Conservation (phyloP, 1,140 invertebrate species). For the Lasaia peninsularis region DNA sequence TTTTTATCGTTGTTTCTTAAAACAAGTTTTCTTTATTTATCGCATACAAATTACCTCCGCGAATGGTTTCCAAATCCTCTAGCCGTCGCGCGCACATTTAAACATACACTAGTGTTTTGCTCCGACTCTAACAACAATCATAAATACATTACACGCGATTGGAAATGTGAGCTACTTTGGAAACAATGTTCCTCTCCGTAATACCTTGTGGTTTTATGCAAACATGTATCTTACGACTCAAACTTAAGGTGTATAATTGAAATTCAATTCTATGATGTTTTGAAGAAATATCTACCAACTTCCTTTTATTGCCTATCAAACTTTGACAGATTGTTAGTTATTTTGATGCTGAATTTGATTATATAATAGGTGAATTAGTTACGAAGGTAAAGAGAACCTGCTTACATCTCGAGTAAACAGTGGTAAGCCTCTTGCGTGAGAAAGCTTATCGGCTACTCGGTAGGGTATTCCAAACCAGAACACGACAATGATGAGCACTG, state of each 20-base stretch:
- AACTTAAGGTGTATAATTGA: background rate
- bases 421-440: too few relatives aligned
- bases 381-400: too few relatives aligned
- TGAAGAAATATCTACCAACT: constrained; percentile 1
- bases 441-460: too few relatives aligned
- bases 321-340: constrained; percentile 60
- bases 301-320: constrained; percentile 64
- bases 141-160: constrained; percentile 73
- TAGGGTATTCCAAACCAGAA: too few relatives aligned
- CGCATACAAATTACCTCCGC: constrained; percentile 17
- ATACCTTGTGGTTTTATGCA: background rate
- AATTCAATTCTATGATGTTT: background rate
- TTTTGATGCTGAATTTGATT: background rate
- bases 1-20: too few relatives aligned
- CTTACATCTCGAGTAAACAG: too few relatives aligned
- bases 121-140: constrained; percentile 61
- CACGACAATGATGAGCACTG: too few relatives aligned
- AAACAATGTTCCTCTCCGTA: constrained; percentile 54
- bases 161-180: constrained; percentile 58
- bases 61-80: constrained; percentile 34
- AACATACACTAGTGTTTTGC: constrained; percentile 37
- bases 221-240: constrained; percentile 10
- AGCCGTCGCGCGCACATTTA: constrained; percentile 28
- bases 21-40: background rate
- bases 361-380: too few relatives aligned